These are phyloP conservation scores for Leucopsar rothschildi DNA, from an alignment of 2,113 vertebrate species.

Conservation along the genomic window DNA sequence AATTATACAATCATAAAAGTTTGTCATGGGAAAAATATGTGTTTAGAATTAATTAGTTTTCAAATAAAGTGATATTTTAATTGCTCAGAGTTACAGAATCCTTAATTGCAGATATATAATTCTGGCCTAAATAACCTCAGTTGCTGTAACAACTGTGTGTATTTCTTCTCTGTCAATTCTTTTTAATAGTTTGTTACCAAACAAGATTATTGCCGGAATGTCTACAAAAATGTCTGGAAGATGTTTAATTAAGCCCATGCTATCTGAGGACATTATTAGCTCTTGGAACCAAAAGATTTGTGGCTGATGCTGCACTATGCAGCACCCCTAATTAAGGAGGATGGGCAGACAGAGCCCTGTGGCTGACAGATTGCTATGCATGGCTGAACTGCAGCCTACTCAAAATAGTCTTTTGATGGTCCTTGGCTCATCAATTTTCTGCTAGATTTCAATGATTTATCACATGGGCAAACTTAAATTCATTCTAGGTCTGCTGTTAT, in stretches of 20 bases:
- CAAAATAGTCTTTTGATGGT: not conserved
- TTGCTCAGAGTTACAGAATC: constrained; percentile 74
- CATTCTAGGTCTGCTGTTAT: not conserved
- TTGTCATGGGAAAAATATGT: constrained; percentile 83
- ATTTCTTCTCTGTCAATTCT: constrained; percentile 65
- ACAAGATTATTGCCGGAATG: constrained; percentile 53
- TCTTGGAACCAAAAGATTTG: constrained; percentile 2
- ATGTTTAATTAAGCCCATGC: constrained; percentile 48
- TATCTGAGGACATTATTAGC: constrained; percentile 43
- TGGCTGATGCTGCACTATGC: not conserved
- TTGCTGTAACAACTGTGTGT: constrained; percentile 71
- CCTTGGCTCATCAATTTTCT: constrained; percentile 25
- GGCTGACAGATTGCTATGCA: constrained; percentile 75
- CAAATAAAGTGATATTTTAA: constrained; percentile 77
- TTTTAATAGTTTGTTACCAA: constrained; percentile 49
- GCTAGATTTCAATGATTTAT: constrained; percentile 8
- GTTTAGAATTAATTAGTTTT: constrained; percentile 80
- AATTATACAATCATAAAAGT: constrained; percentile 74
- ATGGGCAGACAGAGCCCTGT: constrained; percentile 60
- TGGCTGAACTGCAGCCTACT: not conserved
- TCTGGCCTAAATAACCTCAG: constrained; percentile 56
- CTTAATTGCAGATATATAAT: constrained; percentile 74
- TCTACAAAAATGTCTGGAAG: constrained; percentile 57
- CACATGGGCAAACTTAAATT: not conserved
- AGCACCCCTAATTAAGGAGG: constrained; percentile 77